Conservation (phyloP, 2,113 vertebrate genomes). For the Atherinomorus stipes region DNA sequence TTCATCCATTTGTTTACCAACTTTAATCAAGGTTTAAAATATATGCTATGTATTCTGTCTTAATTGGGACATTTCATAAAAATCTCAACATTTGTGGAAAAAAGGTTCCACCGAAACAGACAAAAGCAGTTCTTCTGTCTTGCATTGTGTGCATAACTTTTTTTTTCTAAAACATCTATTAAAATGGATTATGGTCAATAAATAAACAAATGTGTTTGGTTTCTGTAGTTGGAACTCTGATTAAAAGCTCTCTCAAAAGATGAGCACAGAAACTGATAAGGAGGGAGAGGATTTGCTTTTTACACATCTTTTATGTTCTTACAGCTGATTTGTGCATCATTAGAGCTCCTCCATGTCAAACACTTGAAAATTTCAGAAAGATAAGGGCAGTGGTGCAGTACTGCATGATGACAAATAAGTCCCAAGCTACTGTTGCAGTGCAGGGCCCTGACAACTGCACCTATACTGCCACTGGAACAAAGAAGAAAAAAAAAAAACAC, state of each 20-base stretch:
- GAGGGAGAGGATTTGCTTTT: constrained; percentile 2
- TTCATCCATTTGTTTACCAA: too few relatives aligned
- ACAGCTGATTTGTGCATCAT: constrained; percentile 1
- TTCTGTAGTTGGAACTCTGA: constrained; percentile 9
- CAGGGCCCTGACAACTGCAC: constrained; percentile 50
- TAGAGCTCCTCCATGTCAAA: background rate
- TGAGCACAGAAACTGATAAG: background rate
- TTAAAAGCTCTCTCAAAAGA: constrained; percentile 14
- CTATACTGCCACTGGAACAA: background rate
- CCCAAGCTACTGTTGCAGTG: constrained; percentile 1
- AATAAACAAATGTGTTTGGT: constrained; percentile 5
- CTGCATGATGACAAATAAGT: constrained; percentile 2
- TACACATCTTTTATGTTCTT: constrained; percentile 6
- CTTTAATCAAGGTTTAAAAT: background rate
- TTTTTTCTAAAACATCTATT: background rate
- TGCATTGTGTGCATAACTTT: background rate
- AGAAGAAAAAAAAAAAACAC: constrained; percentile 2
- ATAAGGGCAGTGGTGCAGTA: background rate
- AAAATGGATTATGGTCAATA: constrained; percentile 4
- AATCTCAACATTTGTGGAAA: too few relatives aligned
- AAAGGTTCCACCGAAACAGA: background rate
- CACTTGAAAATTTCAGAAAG: constrained; percentile 9
- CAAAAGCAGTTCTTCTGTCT: background rate
- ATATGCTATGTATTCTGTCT: too few relatives aligned
- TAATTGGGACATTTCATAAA: too few relatives aligned